Base-by-base conservation (phyloP, 1,140 invertebrate species). In the Prorops nasuta region DNA sequence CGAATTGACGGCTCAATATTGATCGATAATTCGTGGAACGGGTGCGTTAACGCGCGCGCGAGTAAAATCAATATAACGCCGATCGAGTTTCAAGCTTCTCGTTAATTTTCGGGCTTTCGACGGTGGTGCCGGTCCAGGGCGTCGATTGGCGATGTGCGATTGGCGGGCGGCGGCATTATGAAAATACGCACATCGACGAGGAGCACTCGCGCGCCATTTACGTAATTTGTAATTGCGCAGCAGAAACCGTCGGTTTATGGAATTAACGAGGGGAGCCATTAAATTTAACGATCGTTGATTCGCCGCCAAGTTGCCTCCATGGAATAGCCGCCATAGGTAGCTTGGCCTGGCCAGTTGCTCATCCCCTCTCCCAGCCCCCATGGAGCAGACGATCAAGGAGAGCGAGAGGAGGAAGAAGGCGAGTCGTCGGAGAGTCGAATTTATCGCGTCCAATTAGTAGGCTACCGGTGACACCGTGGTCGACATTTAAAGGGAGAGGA, bases 371-470 rank as follows among this genome's bases (percentile, higher is more conserved):
- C 20, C n/a, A n/a, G n/a, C n/a, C n/a, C n/a, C n/a, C n/a, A n/a
- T n/a, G n/a, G n/a, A n/a, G n/a, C n/a, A n/a, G n/a, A n/a, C n/a
- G n/a, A n/a, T n/a, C n/a, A n/a, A n/a, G n/a, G n/a, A n/a, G n/a
- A n/a, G n/a, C n/a, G n/a, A n/a, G n/a, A n/a, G n/a, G n/a, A n/a
- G n/a, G n/a, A n/a, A n/a, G n/a, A n/a, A n/a, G n/a, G n/a, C n/a
- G n/a, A n/a, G n/a, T n/a, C n/a, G n/a, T n/a, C n/a, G n/a, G n/a
- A n/a, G 42, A 44, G 42, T 52, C 50, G 53, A 67, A 67, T 68
- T 67, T 58, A 71, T 66, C 60, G 56, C 54, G 61, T 71, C 63
- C 70, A 71, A 74, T 72, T 72, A 72, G 56, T 51, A 36, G 49
- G 20, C 52, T 41, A 45, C 55, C 49, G 52, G 58, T 63, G 64